Evolutionary conservation across 2,888 invertebrate genomes (phyloP), one percentile per base, ranked within the genome.

Genomic region (Taphrorychus bicolor): DNA sequence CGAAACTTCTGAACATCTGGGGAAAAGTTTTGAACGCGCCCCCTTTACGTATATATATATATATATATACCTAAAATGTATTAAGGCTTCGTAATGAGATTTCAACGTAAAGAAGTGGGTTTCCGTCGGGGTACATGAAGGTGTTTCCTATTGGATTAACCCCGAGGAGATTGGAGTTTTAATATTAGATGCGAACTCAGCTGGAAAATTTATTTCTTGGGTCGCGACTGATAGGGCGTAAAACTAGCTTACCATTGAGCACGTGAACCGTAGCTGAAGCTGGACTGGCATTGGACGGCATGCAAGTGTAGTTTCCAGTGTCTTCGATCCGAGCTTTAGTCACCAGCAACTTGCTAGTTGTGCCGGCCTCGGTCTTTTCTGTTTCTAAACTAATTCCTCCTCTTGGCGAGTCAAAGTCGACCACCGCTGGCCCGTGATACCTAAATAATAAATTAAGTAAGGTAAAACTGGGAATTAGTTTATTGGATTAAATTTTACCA

Each of bases 301-400:
- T 91, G 82, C 95, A 95, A 67, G 95, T 95, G 82, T 95, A 95
- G 85, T 94, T 94, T 76, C 95, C 95, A 51, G 91, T 93, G 85
- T 94, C 94, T 62, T 90, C 85, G 42, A 93, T 88, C 73, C 91
- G 88, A 48, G 95, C 95, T 77, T 93, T 90, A 63, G 94, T 92
- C 78, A 95, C 93, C 75, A 94, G 87, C 73, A 95, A 87, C 75
- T 87, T 87, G 80, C 93, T 90, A 75, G 94, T 93, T 65, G 94
- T 94, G 69, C 93, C 91, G 60, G 91, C 89, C 75, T 88, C 88
- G 57, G 92, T 90, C 79, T 93, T 92, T 81, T 94, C 94, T 18
- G 94, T 94, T 81, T 93, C 91, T 73, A 95, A 88, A 79, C 91
- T 92, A 79, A 95, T 93, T 57, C 94, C 94, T 59, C 93, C 94